Conservation (phyloP, 2,888 invertebrate genomes). For the Hypomecis punctinalis region DNA sequence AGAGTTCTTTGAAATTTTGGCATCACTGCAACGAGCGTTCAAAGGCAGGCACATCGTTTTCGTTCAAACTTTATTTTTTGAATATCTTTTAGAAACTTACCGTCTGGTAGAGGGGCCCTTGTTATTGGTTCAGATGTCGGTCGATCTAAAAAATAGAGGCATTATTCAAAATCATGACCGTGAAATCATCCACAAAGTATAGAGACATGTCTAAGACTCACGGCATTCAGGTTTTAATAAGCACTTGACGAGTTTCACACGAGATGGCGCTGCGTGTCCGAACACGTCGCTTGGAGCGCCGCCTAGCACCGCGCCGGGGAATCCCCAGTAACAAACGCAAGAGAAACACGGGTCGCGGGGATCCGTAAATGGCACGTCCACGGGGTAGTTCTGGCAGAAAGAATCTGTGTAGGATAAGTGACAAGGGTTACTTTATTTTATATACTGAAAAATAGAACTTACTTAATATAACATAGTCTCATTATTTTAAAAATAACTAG, state of each 20-base stretch:
- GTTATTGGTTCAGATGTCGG: constrained; percentile 24
- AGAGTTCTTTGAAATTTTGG: too few relatives aligned
- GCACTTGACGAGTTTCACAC: background rate
- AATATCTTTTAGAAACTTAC: background rate
- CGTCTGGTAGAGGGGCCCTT: constrained; percentile 7
- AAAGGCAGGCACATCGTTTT: too few relatives aligned
- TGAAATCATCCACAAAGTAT: background rate
- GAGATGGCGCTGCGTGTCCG: background rate
- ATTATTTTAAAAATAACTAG: background rate
- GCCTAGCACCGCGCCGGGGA: background rate
- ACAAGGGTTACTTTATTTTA: too few relatives aligned
- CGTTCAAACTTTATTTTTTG: too few relatives aligned
- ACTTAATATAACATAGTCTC: too few relatives aligned
- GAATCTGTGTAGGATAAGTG: background rate
- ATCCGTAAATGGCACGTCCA: constrained; percentile 7
- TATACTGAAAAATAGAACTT: background rate
- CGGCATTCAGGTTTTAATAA: constrained; percentile 9
- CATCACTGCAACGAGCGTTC: too few relatives aligned
- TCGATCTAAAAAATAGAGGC: constrained; percentile 13
- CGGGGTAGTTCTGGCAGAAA: background rate
- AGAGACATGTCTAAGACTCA: background rate
- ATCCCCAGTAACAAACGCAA: constrained; percentile 1
- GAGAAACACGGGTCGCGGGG: constrained; percentile 1
- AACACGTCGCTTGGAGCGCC: background rate
- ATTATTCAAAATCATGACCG: background rate